Evolutionary conservation across 2,113 vertebrate species (phyloP).

Genomic region (Pontoporia blainvillei): DNA sequence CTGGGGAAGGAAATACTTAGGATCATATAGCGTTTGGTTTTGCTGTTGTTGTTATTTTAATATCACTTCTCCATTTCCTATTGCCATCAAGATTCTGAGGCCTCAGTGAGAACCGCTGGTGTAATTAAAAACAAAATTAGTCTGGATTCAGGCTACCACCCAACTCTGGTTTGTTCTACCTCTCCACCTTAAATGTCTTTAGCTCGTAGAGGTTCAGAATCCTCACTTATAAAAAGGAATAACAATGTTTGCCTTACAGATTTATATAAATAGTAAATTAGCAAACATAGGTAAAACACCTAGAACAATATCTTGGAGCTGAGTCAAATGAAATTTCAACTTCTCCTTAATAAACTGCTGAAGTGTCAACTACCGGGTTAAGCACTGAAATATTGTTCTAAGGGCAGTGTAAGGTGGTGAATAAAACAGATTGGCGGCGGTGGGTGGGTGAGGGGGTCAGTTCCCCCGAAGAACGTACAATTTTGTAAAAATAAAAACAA

Average conservation of each 20-base stretch:
- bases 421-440: neutral
- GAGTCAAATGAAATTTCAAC: neutral
- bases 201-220: neutral
- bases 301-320: neutral
- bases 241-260: neutral
- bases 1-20: neutral
- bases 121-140: slow-evolving; percentile 9
- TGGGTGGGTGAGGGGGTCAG: neutral
- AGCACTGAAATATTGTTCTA: neutral
- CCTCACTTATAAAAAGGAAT: neutral
- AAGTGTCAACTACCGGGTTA: neutral
- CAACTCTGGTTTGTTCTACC: neutral
- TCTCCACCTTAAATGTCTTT: neutral
- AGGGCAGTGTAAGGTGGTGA: neutral
- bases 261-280: neutral
- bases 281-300: slow-evolving; percentile 6
- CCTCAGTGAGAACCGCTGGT: neutral
- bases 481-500: slow-evolving; percentile 37
- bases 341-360: neutral
- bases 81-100: neutral
- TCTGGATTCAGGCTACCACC: neutral
- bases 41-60: neutral
- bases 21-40: neutral
- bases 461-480: neutral
- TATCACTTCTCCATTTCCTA: neutral